These are phyloP conservation scores for Marmota flaviventris DNA, from an alignment of 2,113 vertebrate genomes.

Conservation along the genomic window DNA sequence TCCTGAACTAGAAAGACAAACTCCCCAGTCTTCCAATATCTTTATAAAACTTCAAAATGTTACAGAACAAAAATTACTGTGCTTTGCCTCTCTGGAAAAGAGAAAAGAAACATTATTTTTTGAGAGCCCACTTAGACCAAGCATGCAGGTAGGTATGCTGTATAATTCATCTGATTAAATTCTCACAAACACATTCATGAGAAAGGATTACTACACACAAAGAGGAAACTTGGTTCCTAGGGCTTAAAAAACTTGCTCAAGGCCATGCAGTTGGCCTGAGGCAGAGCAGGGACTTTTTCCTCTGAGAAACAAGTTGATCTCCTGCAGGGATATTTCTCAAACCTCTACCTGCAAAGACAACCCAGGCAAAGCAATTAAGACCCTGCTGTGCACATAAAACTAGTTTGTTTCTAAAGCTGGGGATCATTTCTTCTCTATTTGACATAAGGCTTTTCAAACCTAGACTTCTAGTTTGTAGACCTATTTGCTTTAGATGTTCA, in stretches of 20 bases:
- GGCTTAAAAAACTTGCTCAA: not conserved
- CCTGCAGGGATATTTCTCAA: not conserved
- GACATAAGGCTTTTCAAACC: not conserved
- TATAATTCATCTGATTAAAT: not conserved
- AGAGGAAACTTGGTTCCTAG: not conserved
- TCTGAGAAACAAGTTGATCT: not conserved
- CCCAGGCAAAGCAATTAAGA: not conserved
- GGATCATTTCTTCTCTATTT: not conserved
- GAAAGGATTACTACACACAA: not conserved
- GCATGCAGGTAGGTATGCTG: not conserved
- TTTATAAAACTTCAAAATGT: not conserved
- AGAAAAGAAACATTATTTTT: not conserved
- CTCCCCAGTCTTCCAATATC: not conserved
- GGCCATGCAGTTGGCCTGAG: too few species aligned
- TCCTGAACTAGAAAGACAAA: not conserved
- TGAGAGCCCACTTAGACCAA: not conserved
- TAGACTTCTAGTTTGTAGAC: not conserved
- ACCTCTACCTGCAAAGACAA: not conserved
- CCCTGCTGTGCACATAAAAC: not conserved
- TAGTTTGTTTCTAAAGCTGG: not conserved
- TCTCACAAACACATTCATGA: not conserved
- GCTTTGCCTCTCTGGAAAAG: not conserved
- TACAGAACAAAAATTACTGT: not conserved
- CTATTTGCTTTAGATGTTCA: not conserved
- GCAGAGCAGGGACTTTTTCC: not conserved